phyloP scores from a whole-genome alignment of 2,888 invertebrate species.

The Hyles lineata region DNA sequence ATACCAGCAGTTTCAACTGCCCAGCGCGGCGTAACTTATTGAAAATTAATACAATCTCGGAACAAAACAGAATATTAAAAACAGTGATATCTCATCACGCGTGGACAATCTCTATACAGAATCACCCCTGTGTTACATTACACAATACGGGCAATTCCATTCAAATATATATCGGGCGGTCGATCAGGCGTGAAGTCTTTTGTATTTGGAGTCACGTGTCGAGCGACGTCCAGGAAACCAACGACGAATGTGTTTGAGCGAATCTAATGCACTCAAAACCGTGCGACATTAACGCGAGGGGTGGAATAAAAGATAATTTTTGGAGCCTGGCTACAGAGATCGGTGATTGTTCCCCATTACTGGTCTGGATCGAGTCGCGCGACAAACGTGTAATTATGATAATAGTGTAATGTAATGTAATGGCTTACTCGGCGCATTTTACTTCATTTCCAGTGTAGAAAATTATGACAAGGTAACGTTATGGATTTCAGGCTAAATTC shows the following conservation, averaged over 20 bases:
- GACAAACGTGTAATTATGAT: slow-evolving; percentile 13
- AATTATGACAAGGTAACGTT: too few relatives aligned
- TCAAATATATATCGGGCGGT: slow-evolving; percentile 72
- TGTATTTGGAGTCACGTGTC: slow-evolving; percentile 81
- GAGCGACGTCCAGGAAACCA: slow-evolving; percentile 78
- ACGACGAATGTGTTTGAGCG: slow-evolving; percentile 76
- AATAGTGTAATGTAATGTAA: not conserved
- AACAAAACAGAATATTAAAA: slow-evolving; percentile 33
- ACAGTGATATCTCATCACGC: slow-evolving; percentile 46
- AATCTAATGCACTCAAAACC: slow-evolving; percentile 82
- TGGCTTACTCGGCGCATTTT: not conserved
- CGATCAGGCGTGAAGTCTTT: slow-evolving; percentile 82
- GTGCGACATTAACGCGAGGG: slow-evolving; percentile 65
- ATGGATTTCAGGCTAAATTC: too few relatives aligned
- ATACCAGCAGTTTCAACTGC: not conserved
- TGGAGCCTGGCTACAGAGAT: slow-evolving; percentile 21
- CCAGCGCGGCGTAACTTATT: not conserved
- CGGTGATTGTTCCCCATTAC: not conserved
- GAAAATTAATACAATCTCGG: slow-evolving; percentile 19
- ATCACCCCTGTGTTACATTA: slow-evolving; percentile 67
- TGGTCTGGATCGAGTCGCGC: slow-evolving; percentile 9
- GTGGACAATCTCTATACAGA: slow-evolving; percentile 46
- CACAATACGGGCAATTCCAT: slow-evolving; percentile 81
- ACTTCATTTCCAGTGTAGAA: not conserved
- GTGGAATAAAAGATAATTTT: slow-evolving; percentile 34